Conservation (phyloP, 1,140 invertebrate genomes). For the Ephestia elutella region DNA sequence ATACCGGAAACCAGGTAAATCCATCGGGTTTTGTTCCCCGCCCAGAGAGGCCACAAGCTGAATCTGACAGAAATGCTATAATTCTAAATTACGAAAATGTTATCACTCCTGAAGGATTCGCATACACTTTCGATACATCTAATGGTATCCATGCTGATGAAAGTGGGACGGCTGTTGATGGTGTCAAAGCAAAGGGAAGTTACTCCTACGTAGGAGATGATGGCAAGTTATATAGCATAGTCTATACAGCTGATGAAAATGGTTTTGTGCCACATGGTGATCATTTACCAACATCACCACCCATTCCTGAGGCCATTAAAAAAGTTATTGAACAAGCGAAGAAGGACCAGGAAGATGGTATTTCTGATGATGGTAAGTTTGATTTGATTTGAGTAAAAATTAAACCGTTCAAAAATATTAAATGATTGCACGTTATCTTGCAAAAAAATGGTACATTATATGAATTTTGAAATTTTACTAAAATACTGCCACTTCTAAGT, state of each 20-base stretch:
- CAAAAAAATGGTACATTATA: no score
- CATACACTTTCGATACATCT: slow-evolving; percentile 77
- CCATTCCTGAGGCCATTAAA: slow-evolving; percentile 69
- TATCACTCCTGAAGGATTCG: slow-evolving; percentile 74
- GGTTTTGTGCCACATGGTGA: slow-evolving; percentile 79
- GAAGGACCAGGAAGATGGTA: slow-evolving; percentile 41
- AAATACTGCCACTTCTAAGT: no score
- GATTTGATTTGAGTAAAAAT: not conserved
- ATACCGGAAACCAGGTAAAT: not conserved
- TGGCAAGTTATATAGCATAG: slow-evolving; percentile 77
- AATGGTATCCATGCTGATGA: slow-evolving; percentile 78
- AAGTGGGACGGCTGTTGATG: slow-evolving; percentile 67
- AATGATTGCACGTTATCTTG: no score
- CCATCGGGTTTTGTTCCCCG: not conserved
- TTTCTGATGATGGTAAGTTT: slow-evolving; percentile 50
- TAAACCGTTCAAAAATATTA: no score
- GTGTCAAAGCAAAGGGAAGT: slow-evolving; percentile 71
- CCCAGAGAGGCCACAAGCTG: slow-evolving; percentile 38
- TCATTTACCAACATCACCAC: slow-evolving; percentile 85
- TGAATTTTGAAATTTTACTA: no score
- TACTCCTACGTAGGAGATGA: slow-evolving; percentile 78
- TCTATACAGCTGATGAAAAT: slow-evolving; percentile 79
- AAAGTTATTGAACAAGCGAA: slow-evolving; percentile 68
- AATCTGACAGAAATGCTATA: slow-evolving; percentile 41
- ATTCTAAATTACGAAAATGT: slow-evolving; percentile 50